Evolutionary conservation across 2,113 vertebrate species (phyloP).

Genomic region (Ochotona princeps): DNA sequence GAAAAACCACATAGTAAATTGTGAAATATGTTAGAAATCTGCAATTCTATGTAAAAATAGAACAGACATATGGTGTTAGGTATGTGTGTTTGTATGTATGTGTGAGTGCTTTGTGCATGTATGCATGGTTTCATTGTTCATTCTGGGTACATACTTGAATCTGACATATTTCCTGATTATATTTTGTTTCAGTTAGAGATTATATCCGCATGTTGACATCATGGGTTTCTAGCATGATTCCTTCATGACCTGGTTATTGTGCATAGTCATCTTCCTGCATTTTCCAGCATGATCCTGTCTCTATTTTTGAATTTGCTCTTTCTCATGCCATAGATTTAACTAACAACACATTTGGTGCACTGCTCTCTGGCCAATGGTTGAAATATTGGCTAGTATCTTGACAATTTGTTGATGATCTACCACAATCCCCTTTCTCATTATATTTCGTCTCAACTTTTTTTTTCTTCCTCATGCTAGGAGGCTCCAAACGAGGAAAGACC

Average conservation of each 20-base stretch:
- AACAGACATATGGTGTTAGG: not conserved
- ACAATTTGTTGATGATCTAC: constrained; percentile 43
- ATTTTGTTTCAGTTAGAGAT: constrained; percentile 85
- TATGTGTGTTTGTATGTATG: not conserved
- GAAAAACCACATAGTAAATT: not conserved
- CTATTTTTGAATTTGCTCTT: constrained; percentile 27
- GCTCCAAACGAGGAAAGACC: too few relatives aligned
- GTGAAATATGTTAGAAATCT: not conserved
- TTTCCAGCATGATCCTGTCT: constrained; percentile 15
- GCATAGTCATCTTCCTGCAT: not conserved
- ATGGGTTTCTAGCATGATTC: not conserved
- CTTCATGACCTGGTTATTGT: not conserved
- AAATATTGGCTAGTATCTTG: constrained; percentile 18
- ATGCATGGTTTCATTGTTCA: constrained; percentile 84
- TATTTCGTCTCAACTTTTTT: constrained; percentile 44
- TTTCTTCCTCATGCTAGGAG: too few relatives aligned
- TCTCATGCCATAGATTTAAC: constrained; percentile 15
- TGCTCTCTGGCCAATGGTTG: not conserved
- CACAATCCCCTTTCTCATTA: constrained; percentile 39
- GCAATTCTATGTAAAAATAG: not conserved
- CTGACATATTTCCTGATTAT: constrained; percentile 90
- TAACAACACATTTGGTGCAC: constrained; percentile 29
- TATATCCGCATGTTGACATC: constrained; percentile 69
- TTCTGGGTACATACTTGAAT: constrained; percentile 92
- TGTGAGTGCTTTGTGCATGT: not conserved